Evolutionary conservation across 2,797 vertebrate genomes (phyloP).

Genomic region (Eremophila alpestris): DNA sequence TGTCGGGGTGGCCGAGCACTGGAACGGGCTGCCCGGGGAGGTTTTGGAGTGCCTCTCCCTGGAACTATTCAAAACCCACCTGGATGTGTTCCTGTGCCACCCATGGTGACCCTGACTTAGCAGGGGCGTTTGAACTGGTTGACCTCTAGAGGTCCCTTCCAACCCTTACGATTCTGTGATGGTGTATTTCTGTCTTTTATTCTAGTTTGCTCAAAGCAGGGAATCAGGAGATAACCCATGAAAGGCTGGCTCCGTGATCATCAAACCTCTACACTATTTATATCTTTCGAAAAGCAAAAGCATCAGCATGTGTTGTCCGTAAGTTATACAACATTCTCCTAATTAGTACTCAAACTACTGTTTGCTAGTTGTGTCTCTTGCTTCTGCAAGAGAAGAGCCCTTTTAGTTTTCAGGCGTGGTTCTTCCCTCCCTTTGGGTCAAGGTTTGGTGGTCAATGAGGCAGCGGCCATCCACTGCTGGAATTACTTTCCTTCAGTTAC

Average conservation of each 20-base stretch:
- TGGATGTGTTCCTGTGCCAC: not conserved
- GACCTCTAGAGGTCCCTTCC: not conserved
- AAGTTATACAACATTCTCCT: not conserved
- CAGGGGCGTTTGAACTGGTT: fast-evolving
- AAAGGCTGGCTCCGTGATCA: not conserved
- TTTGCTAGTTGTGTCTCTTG: not conserved
- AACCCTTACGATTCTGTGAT: fast-evolving
- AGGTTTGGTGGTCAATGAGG: not conserved
- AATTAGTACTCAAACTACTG: too few species aligned
- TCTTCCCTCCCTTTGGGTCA: fast-evolving
- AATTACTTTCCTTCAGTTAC: not conserved
- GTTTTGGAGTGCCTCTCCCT: too few species aligned
- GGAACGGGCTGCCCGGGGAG: fast-evolving
- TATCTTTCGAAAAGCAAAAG: not conserved
- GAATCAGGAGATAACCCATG: not conserved
- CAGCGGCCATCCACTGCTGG: not conserved
- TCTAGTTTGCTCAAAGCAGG: not conserved
- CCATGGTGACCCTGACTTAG: not conserved
- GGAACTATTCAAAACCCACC: too few species aligned
- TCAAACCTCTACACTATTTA: not conserved
- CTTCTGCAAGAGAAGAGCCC: too few species aligned
- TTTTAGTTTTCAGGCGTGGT: not conserved
- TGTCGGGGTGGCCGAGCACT: fast-evolving
- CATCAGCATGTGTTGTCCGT: not conserved
- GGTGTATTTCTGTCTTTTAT: not conserved